These are phyloP conservation scores for Silurus asotus DNA, from an alignment of 2,113 vertebrate species.

Conservation along the genomic window DNA sequence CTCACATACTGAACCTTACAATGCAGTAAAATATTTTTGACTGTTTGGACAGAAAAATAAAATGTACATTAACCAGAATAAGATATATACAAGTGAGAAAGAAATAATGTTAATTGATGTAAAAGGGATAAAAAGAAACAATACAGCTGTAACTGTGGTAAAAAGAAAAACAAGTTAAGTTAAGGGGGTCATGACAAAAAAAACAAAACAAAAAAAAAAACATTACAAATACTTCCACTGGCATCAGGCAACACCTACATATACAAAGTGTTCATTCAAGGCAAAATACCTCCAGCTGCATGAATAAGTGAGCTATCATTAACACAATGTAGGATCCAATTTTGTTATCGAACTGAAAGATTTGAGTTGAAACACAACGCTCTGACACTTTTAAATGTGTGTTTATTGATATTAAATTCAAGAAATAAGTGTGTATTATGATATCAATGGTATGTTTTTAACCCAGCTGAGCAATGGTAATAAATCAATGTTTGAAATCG, in stretches of 20 bases:
- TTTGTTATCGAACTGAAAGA: background rate
- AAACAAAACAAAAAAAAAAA: too few species aligned
- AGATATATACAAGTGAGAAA: too few species aligned
- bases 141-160: too few species aligned
- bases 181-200: too few species aligned
- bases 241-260: background rate
- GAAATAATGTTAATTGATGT: too few species aligned
- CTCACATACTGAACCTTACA: too few species aligned
- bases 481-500: too few species aligned
- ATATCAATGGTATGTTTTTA: background rate
- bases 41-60: too few species aligned
- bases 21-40: too few species aligned
- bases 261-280: background rate
- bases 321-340: background rate
- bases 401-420: background rate
- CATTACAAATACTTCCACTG: background rate
- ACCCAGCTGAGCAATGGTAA: background rate
- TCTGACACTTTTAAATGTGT: background rate
- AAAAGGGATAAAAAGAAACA: too few species aligned
- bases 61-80: too few species aligned
- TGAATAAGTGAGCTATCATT: background rate
- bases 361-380: background rate
- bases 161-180: too few species aligned
- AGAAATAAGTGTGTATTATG: background rate
- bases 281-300: background rate